These are phyloP conservation scores for Centropyge bicolor DNA, from an alignment of 2,797 vertebrate genomes.

Conservation along the genomic window DNA sequence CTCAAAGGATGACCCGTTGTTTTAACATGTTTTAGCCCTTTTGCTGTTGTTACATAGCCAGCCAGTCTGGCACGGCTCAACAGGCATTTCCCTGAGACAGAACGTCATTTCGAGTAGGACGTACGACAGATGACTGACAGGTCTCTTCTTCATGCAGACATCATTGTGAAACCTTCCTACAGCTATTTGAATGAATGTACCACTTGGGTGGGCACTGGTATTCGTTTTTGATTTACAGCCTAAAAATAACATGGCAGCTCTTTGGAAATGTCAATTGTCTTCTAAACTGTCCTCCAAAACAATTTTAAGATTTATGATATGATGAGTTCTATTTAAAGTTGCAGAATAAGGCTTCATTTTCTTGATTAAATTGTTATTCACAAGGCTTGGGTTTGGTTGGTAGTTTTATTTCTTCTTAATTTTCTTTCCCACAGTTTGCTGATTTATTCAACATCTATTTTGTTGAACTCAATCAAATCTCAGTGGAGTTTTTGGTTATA, in stretches of 20 bases:
- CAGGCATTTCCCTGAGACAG: conserved; percentile 33
- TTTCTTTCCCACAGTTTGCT: neutral
- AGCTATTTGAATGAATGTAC: conserved; percentile 16
- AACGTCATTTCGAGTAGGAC: conserved; percentile 40
- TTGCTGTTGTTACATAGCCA: conserved; percentile 36
- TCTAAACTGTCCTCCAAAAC: neutral
- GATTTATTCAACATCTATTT: neutral
- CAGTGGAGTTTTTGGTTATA: too few species aligned
- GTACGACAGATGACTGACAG: conserved; percentile 50
- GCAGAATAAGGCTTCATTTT: neutral
- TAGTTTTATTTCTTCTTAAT: neutral
- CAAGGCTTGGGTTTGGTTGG: neutral
- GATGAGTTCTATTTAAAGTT: neutral
- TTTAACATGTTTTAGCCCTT: conserved; percentile 47
- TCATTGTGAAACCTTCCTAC: conserved; percentile 32
- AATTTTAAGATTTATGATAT: neutral
- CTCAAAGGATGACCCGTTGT: conserved; percentile 39
- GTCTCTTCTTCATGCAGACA: conserved; percentile 34
- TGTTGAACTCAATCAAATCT: neutral
- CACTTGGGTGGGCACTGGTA: conserved; percentile 2
- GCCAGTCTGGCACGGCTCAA: conserved; percentile 33
- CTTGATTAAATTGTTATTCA: neutral
- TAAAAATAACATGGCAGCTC: neutral
- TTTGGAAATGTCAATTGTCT: conserved; percentile 21
- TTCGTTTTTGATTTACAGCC: conserved; percentile 19